Base-by-base conservation (phyloP, 2,888 invertebrate species). In the Alviniconcha strummeri region DNA sequence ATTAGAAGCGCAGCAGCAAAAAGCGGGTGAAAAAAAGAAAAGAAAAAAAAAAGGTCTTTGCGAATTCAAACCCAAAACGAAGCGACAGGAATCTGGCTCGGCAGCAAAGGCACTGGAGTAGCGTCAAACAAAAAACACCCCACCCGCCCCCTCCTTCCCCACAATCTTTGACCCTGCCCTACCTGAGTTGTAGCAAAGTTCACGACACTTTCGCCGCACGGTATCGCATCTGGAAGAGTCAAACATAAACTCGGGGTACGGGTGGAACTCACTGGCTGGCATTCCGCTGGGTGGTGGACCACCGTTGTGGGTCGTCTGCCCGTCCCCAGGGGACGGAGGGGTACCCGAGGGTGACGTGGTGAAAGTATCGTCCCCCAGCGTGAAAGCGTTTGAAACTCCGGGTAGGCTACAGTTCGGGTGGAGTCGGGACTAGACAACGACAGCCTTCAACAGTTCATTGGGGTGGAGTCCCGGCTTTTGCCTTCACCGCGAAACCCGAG, bases 301-400 rank as follows among this genome's bases (percentile, higher is more conserved):
- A n/a, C 82, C 82, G 54, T 64, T 76, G 15, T 56, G 81, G 72
- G 8, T 57, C 19, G 75, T 74, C 82, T 82, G 82, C 55, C 82
- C 77, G 77, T 82, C 82, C 82, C 82, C 82, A 11, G 82, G 82
- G 56, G 82, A 82, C 67, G 82, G 82, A 19, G 82, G 82, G n/a
- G 82, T 75, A 19, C 82, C 82, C n/a, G 82, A 76, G 19, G 82
- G 82, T 55, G 82, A 82, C 82, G 76, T 82, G 76, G 56, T 76
- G 81, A 82, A 76, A 5, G 69, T 69, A 17, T 82, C 82, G 82
- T 82, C 82, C 56, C 82, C 82, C 82, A 82, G 82, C 9, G 17
- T 82, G 55, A 76, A 76, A 36, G 36, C 3, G 36, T 36, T 36
- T 36, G 36, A 36, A 36, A 36, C 36, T 36, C 36, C 36, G 36